Percentiles rank a stretch among this genome's conserved stretches.
These are phyloP conservation scores for Cosmopolites sordidus DNA, from an alignment of 2,888 invertebrate species.

Conservation along the genomic window DNA sequence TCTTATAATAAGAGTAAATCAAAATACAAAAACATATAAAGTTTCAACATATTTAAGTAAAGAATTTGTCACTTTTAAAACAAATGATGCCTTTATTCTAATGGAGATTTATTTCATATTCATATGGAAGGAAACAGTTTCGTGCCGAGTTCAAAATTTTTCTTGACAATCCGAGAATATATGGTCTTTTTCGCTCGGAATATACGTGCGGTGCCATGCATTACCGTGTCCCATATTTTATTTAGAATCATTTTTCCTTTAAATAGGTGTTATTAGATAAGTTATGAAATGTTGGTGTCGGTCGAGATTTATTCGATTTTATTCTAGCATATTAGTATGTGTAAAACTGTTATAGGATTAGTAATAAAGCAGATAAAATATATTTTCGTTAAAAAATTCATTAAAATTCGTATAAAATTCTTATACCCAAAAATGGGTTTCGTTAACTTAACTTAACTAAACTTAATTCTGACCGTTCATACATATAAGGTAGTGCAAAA, in stretches of 20 bases:
- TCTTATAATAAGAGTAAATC: background rate
- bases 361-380: too few relatives aligned
- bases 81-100: slow-evolving; percentile 6
- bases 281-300: slow-evolving; percentile 1
- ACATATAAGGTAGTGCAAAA: too few relatives aligned
- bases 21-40: background rate
- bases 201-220: slow-evolving; percentile 13
- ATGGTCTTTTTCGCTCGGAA: slow-evolving; percentile 37
- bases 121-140: slow-evolving; percentile 39
- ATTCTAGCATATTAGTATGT: too few relatives aligned
- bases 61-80: slow-evolving; percentile 9
- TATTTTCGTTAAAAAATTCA: too few relatives aligned
- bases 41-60: background rate
- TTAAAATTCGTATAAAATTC: too few relatives aligned
- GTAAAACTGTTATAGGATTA: too few relatives aligned
- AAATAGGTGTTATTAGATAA: slow-evolving; percentile 6
- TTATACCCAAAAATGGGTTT: too few relatives aligned
- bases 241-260: slow-evolving; percentile 7
- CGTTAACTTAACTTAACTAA: too few relatives aligned
- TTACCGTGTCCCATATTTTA: slow-evolving; percentile 2
- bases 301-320: background rate
- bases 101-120: slow-evolving; percentile 16
- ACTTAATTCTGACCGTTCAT: too few relatives aligned
- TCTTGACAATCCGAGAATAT: slow-evolving; percentile 44
- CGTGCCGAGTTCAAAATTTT: slow-evolving; percentile 40